Evolutionary conservation across 2,888 invertebrate species (phyloP).

Genomic region (Sminthurinus aureus): DNA sequence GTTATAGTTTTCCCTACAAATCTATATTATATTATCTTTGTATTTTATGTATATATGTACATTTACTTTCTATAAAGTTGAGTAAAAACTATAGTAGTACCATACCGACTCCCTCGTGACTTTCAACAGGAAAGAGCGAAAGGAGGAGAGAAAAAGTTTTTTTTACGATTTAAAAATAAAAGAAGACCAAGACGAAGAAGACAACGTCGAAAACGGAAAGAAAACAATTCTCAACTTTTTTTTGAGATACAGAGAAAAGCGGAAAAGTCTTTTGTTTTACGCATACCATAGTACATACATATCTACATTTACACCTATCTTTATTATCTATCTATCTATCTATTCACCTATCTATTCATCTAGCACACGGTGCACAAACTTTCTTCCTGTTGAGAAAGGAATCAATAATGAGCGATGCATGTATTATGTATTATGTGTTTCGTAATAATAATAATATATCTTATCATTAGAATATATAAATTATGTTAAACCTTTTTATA

Average conservation of each 20-base stretch:
- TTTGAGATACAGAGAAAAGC: background rate
- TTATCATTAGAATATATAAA: too few species aligned
- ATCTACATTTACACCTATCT: too few species aligned
- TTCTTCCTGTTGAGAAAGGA: background rate
- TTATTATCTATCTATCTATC: too few species aligned
- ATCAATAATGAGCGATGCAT: too few species aligned
- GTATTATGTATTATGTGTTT: too few species aligned
- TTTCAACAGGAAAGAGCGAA: background rate
- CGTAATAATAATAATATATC: too few species aligned
- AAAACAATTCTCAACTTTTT: conserved; percentile 1
- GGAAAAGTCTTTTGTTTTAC: background rate
- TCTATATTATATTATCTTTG: too few species aligned
- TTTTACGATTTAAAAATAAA: conserved; percentile 4
- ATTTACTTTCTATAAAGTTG: background rate
- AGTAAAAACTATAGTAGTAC: background rate
- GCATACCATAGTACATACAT: background rate
- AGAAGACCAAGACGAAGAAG: background rate
- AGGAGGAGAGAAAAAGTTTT: background rate
- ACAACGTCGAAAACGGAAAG: too few species aligned
- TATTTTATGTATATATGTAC: background rate
- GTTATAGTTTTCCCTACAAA: too few species aligned
- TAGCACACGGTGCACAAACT: background rate
- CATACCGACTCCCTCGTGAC: conserved; percentile 6
- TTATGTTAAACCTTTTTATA: too few species aligned
- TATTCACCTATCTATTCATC: too few species aligned